Conservation (phyloP, 2,113 vertebrate species). For the Polypterus senegalus region DNA sequence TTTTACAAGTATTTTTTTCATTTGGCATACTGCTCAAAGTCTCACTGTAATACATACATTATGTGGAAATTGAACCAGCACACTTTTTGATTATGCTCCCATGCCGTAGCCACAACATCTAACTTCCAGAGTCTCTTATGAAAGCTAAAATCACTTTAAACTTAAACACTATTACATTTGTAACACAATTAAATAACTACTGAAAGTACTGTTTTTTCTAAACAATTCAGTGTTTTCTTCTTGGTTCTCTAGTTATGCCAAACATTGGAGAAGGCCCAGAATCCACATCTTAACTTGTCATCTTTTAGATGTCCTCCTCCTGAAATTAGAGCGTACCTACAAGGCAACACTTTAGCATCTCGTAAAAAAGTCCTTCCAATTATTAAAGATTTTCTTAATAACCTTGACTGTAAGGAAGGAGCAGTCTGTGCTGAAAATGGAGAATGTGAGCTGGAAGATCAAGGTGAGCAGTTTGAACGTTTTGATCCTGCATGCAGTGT, state of each 20-base stretch:
- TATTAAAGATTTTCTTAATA: conserved; percentile 55
- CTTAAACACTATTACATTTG: too few species aligned
- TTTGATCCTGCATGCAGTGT: background rate
- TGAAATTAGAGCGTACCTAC: conserved; percentile 55
- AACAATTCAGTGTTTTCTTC: background rate
- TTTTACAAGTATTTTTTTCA: too few species aligned
- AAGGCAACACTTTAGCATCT: conserved; percentile 62
- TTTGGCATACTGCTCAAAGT: too few species aligned
- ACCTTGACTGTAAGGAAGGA: conserved; percentile 17
- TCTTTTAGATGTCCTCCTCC: conserved; percentile 43
- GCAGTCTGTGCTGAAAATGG: conserved; percentile 14
- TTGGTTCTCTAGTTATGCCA: conserved; percentile 49
- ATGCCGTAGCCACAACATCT: too few species aligned
- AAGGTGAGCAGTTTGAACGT: background rate
- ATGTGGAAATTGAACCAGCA: too few species aligned
- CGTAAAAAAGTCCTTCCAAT: conserved; percentile 81
- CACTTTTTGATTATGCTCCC: too few species aligned
- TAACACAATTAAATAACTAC: too few species aligned
- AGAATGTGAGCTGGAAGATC: conserved; percentile 21
- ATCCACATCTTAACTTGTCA: conserved; percentile 48
- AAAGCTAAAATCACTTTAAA: too few species aligned
- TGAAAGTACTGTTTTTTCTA: too few species aligned
- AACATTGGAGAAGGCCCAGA: conserved; percentile 52
- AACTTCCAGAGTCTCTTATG: too few species aligned
- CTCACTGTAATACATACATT: too few species aligned